These are phyloP conservation scores for Nanorana parkeri DNA, from an alignment of 2,113 vertebrate species.

Conservation along the genomic window DNA sequence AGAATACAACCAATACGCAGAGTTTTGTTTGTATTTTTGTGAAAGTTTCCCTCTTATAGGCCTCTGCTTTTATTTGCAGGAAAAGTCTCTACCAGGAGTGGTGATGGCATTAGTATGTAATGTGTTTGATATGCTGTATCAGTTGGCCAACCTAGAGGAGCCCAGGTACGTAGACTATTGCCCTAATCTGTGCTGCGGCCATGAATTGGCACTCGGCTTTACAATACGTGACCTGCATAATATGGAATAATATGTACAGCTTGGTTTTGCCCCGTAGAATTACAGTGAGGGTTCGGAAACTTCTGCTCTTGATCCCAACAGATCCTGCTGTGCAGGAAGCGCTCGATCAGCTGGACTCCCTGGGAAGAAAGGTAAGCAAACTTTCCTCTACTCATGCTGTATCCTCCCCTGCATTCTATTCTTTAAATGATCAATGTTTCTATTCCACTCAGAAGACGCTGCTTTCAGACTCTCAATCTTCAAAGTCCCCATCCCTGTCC, in stretches of 20 bases:
- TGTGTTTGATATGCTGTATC: constrained; percentile 98
- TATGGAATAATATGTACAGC: no score
- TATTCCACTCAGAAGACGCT: constrained; percentile 85
- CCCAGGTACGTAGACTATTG: constrained; percentile 77
- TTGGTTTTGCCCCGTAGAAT: constrained; percentile 78
- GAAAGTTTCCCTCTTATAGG: constrained; percentile 46
- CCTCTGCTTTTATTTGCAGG: constrained; percentile 73
- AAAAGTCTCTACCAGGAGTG: constrained; percentile 96
- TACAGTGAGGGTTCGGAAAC: constrained; percentile 91
- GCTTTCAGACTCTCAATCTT: constrained; percentile 88
- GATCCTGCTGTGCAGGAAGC: constrained; percentile 98
- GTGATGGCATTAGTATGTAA: constrained; percentile 98
- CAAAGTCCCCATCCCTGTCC: constrained; percentile 93
- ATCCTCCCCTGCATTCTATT: fast-evolving
- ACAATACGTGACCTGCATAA: no score
- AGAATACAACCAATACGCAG: not conserved
- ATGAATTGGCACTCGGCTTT: no score
- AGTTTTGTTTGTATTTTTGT: no score
- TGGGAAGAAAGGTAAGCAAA: constrained; percentile 78
- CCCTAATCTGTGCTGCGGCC: no score
- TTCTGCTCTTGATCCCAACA: constrained; percentile 94
- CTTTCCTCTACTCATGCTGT: not conserved
- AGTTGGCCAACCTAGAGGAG: constrained; percentile 96
- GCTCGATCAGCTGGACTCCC: constrained; percentile 85
- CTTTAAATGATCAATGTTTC: not conserved